phyloP scores from a whole-genome alignment of 2,888 invertebrate genomes.

The Poecilobothrus nobilitatus region DNA sequence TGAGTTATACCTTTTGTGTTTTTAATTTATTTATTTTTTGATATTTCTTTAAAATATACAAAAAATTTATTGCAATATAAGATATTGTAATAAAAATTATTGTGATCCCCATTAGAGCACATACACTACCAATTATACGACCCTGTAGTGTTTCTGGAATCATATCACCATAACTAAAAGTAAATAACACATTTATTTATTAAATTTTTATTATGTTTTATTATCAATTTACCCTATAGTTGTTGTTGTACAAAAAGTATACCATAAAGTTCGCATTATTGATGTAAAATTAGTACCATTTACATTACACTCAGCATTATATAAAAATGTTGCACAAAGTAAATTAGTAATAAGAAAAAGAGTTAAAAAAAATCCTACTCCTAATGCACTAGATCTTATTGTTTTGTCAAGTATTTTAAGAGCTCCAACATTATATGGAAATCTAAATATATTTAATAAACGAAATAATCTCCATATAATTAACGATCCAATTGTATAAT shows the following conservation, averaged over 20 bases:
- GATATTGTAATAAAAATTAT: no score
- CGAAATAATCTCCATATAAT: conserved; percentile 97
- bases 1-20: no score
- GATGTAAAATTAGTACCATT: conserved; percentile 95
- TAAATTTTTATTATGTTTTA: neutral
- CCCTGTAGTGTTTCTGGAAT: conserved; percentile 97
- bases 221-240: conserved; percentile 78
- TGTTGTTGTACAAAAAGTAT: conserved; percentile 99
- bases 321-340: conserved; percentile 99
- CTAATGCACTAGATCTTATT: conserved; percentile 96
- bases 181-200: conserved; percentile 29
- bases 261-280: conserved; percentile 99
- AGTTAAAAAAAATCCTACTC: conserved; percentile 98
- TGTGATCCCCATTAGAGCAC: conserved; percentile 78
- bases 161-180: conserved; percentile 98
- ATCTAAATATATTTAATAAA: conserved; percentile 99
- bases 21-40: no score
- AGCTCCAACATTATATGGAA: conserved; percentile 98
- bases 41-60: no score
- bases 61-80: no score
- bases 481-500: conserved; percentile 97
- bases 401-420: conserved; percentile 98
- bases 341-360: conserved; percentile 99
- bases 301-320: conserved; percentile 99
- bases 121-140: conserved; percentile 97